Conservation (phyloP, 2,888 invertebrate genomes). For the Harpagoxenus sublaevis region DNA sequence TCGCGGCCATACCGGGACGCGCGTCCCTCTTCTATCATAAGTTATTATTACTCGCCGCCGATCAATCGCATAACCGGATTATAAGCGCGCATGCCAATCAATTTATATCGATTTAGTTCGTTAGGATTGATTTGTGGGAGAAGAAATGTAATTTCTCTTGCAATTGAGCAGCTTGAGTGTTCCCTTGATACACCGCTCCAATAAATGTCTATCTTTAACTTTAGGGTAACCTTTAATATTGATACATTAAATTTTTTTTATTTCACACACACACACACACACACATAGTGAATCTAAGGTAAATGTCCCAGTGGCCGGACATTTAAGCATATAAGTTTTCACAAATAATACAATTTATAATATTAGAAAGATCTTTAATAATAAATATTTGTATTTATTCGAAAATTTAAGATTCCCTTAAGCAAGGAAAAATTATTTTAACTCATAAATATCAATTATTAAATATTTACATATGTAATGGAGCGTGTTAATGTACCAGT, state of each 20-base stretch:
- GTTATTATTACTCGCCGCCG: slow-evolving; percentile 76
- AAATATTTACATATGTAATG: too few relatives aligned
- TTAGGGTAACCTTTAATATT: neutral
- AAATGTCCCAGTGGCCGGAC: too few relatives aligned
- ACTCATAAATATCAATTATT: too few relatives aligned
- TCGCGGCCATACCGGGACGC: slow-evolving; percentile 52
- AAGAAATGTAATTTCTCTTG: slow-evolving; percentile 2
- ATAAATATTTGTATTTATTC: too few relatives aligned
- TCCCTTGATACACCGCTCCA: neutral
- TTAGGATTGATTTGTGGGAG: slow-evolving; percentile 30
- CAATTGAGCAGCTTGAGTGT: neutral
- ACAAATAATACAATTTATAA: too few relatives aligned
- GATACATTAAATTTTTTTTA: neutral
- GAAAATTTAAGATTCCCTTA: too few relatives aligned
- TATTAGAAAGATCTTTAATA: too few relatives aligned
- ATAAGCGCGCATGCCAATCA: slow-evolving; percentile 78
- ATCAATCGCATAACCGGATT: slow-evolving; percentile 82
- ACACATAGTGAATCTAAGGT: too few relatives aligned
- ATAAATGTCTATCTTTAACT: neutral
- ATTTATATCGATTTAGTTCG: slow-evolving; percentile 49
- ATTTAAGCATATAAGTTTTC: too few relatives aligned
- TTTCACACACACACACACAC: too few relatives aligned
- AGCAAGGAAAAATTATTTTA: too few relatives aligned
- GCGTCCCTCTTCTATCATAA: slow-evolving; percentile 36
- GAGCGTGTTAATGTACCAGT: too few relatives aligned